Percentiles rank a stretch among this genome's conserved stretches.
Evolutionary conservation across 2,888 invertebrate genomes (phyloP).

Genomic region (Prosapia bicincta): DNA sequence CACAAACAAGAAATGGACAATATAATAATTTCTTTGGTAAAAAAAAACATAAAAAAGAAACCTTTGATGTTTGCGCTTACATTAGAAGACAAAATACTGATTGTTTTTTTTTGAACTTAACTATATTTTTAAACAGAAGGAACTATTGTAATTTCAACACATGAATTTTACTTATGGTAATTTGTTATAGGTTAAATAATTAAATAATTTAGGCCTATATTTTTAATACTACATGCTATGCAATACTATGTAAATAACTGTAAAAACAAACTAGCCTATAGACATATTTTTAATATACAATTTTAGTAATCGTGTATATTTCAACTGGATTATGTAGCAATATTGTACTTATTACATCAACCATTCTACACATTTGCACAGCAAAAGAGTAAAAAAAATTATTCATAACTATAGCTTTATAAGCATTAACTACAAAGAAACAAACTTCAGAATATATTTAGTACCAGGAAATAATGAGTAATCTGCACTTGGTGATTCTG

Average conservation of each 20-base stretch:
- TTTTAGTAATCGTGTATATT: background rate
- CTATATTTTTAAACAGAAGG: background rate
- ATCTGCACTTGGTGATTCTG: background rate
- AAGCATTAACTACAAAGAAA: background rate
- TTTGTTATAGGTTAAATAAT: no score
- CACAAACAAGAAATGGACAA: background rate
- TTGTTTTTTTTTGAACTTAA: background rate
- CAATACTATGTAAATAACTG: no score
- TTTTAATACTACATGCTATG: background rate
- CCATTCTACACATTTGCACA: background rate
- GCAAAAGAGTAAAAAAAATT: background rate
- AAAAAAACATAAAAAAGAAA: background rate
- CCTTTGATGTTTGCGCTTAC: background rate
- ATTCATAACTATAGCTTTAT: background rate
- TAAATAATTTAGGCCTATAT: background rate
- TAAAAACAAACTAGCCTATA: background rate
- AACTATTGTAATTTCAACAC: background rate
- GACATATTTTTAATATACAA: background rate
- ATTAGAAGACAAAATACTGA: background rate
- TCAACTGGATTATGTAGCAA: background rate
- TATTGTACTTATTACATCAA: background rate
- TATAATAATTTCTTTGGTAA: background rate
- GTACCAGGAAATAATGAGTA: background rate
- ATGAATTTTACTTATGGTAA: background rate
- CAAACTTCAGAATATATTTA: background rate